phyloP scores from a whole-genome alignment of 1,140 invertebrate genomes.

The Radopholus similis region DNA sequence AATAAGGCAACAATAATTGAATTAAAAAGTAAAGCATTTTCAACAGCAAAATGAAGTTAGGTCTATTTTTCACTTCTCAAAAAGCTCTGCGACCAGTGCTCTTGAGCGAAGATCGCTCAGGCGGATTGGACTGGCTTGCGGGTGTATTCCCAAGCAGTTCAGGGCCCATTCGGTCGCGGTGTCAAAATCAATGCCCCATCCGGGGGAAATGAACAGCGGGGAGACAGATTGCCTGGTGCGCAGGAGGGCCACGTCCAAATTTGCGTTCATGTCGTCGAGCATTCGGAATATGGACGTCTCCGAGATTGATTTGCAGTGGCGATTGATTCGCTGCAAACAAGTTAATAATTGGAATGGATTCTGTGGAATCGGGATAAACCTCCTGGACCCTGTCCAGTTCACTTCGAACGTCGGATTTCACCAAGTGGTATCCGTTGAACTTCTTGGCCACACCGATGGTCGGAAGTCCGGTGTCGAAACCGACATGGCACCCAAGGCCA shows the following conservation, averaged over 20 bases:
- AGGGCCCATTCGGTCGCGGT: constrained; percentile 3
- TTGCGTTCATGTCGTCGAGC: background rate
- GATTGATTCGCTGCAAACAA: background rate
- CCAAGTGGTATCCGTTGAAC: constrained; percentile 9
- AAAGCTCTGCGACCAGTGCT: constrained; percentile 1
- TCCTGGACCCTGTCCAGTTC: background rate
- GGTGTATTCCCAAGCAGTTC: background rate
- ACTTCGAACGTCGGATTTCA: background rate
- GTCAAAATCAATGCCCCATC: constrained; percentile 4
- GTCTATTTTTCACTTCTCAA: background rate
- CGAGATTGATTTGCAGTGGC: background rate
- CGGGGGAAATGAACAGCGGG: constrained; percentile 11
- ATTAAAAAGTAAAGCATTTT: background rate
- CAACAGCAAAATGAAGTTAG: background rate
- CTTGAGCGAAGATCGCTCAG: constrained; percentile 26
- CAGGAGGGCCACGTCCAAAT: background rate
- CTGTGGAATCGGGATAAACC: background rate
- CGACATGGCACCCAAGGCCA: constrained; percentile 37
- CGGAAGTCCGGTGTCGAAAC: constrained; percentile 2
- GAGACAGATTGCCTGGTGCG: background rate
- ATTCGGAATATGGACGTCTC: background rate
- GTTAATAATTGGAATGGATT: background rate
- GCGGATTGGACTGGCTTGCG: background rate
- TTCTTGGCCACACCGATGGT: constrained; percentile 41
- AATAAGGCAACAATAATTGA: background rate